phyloP scores from a whole-genome alignment of 2,113 vertebrate species.

The Chunga burmeisteri region DNA sequence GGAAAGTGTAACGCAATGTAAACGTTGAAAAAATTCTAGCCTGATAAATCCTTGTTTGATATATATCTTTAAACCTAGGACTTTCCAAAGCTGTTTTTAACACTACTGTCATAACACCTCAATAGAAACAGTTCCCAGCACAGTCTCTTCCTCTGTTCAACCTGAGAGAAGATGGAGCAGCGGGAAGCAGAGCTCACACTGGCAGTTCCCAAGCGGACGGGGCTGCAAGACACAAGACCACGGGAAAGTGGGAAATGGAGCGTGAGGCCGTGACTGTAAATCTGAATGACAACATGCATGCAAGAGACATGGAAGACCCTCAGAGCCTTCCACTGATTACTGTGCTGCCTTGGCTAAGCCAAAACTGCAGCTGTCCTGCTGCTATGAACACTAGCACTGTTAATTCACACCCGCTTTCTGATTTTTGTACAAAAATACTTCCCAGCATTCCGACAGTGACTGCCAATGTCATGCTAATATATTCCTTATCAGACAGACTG shows the following conservation, averaged over 20 bases:
- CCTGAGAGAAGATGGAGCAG: neutral
- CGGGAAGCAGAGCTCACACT: neutral
- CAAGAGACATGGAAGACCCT: neutral
- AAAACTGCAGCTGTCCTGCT: conserved; percentile 8
- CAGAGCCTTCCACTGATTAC: neutral
- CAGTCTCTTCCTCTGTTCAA: neutral
- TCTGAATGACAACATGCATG: conserved; percentile 1
- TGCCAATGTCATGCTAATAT: neutral
- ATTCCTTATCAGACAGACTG: neutral
- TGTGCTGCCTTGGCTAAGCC: neutral
- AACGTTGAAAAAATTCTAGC: neutral
- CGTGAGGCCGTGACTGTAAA: neutral
- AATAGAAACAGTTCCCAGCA: neutral
- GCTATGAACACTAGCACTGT: neutral
- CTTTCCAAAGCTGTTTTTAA: neutral
- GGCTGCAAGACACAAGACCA: neutral
- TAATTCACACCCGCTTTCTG: neutral
- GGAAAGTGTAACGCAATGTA: neutral
- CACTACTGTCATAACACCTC: neutral
- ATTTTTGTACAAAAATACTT: neutral
- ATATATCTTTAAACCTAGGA: neutral
- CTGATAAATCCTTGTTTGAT: neutral
- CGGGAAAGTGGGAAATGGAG: conserved; percentile 29
- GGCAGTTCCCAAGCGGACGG: conserved; percentile 38
- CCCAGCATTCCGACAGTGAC: neutral